phyloP scores from a whole-genome alignment of 2,888 invertebrate species.

The Oxytorus armatus region DNA sequence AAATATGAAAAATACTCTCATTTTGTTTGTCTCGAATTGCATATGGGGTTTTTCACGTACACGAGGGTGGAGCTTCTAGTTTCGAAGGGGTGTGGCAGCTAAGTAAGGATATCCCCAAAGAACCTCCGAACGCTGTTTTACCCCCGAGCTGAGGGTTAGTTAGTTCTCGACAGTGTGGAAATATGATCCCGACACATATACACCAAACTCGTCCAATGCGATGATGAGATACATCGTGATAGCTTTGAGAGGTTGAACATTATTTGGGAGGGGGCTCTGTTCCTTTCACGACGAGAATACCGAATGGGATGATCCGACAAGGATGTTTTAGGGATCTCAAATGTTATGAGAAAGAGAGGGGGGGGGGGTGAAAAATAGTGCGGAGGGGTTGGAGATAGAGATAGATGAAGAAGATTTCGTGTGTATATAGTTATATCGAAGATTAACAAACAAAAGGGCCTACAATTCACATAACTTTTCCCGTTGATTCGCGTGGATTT shows the following conservation, averaged over 20 bases:
- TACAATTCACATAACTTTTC: background rate
- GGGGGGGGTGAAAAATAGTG: conserved; percentile 64
- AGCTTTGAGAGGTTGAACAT: conserved; percentile 75
- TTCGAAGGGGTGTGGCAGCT: conserved; percentile 79
- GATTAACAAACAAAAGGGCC: background rate
- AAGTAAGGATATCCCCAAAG: conserved; percentile 68
- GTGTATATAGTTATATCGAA: conserved; percentile 30
- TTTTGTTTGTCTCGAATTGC: conserved; percentile 28
- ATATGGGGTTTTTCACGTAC: conserved; percentile 13
- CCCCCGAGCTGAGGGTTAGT: conserved; percentile 62
- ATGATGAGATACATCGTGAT: conserved; percentile 34
- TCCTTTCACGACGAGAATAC: conserved; percentile 44
- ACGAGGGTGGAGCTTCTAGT: conserved; percentile 79
- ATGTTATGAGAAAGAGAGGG: conserved; percentile 34
- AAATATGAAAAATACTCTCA: background rate
- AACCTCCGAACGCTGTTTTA: conserved; percentile 59
- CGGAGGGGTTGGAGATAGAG: conserved; percentile 51
- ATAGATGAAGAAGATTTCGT: conserved; percentile 60
- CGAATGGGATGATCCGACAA: conserved; percentile 51
- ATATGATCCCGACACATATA: conserved; percentile 46
- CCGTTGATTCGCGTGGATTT: background rate
- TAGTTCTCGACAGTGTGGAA: conserved; percentile 76
- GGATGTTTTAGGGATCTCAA: conserved; percentile 33
- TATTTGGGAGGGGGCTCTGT: conserved; percentile 78
- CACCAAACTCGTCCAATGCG: conserved; percentile 4